These are phyloP conservation scores for Brachynemurus nebulosus DNA, from an alignment of 2,888 invertebrate genomes.

Conservation along the genomic window DNA sequence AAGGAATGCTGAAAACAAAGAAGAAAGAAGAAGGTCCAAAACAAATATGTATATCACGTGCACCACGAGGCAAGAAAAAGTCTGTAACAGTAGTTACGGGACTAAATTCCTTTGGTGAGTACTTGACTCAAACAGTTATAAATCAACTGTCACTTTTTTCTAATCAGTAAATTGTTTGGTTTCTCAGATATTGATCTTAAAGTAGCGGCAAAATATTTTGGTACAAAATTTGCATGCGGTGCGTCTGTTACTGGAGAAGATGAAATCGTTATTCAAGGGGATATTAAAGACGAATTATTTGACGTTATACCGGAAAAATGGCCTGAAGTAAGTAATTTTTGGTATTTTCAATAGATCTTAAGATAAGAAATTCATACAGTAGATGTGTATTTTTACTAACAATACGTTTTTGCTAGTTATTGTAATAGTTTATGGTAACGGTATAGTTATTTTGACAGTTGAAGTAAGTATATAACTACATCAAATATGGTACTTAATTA, in stretches of 20 bases:
- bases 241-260: slow-evolving; percentile 97
- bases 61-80: slow-evolving; percentile 96
- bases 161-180: no score
- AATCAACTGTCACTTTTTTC: slow-evolving; percentile 1
- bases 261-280: slow-evolving; percentile 98
- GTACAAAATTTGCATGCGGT: slow-evolving; percentile 97
- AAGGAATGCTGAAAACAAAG: slow-evolving; percentile 88
- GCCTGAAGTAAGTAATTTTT: slow-evolving; percentile 58
- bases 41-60: slow-evolving; percentile 70
- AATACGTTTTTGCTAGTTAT: no score
- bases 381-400: no score
- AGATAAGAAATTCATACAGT: no score
- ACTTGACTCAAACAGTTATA: background rate
- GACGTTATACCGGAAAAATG: slow-evolving; percentile 98
- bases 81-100: slow-evolving; percentile 96
- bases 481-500: no score
- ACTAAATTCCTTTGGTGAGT: slow-evolving; percentile 77
- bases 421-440: no score
- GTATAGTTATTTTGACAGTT: no score
- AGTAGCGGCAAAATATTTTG: slow-evolving; percentile 95
- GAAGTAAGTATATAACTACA: no score
- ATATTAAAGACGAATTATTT: slow-evolving; percentile 95
- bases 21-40: slow-evolving; percentile 86
- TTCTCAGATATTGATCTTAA: slow-evolving; percentile 96
- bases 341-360: background rate